These are phyloP conservation scores for Neomicropteryx cornuta DNA, from an alignment of 1,140 invertebrate species.

Conservation along the genomic window DNA sequence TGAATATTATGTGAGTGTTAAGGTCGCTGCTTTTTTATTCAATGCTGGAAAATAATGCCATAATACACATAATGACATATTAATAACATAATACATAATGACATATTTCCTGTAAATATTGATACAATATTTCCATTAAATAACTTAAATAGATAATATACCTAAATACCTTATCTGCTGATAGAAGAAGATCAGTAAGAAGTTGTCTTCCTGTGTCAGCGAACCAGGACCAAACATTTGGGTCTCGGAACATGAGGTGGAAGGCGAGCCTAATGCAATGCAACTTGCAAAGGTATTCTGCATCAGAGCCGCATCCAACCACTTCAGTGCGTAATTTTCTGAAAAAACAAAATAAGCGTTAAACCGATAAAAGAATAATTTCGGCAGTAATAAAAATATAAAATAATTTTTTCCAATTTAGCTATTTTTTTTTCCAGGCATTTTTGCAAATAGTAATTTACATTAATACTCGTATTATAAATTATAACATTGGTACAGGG, in stretches of 20 bases:
- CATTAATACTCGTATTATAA: too few relatives aligned
- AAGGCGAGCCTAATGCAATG: conserved; percentile 83
- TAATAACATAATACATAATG: too few relatives aligned
- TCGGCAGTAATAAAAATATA: not conserved
- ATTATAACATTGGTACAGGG: too few relatives aligned
- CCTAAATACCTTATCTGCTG: conserved; percentile 78
- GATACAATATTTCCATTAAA: too few relatives aligned
- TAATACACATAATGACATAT: too few relatives aligned
- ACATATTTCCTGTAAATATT: too few relatives aligned
- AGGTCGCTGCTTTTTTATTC: too few relatives aligned
- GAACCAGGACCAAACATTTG: conserved; percentile 69
- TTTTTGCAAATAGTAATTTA: too few relatives aligned
- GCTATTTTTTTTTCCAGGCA: too few relatives aligned
- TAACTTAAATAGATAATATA: too few relatives aligned
- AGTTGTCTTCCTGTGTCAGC: conserved; percentile 78
- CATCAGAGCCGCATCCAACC: conserved; percentile 78
- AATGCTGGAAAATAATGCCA: too few relatives aligned
- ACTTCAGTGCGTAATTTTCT: conserved; percentile 72
- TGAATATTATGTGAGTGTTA: too few relatives aligned
- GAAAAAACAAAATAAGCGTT: conserved; percentile 7
- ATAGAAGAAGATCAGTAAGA: conserved; percentile 76
- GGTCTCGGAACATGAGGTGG: conserved; percentile 64
- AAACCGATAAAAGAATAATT: conserved; percentile 1
- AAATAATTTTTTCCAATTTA: not conserved
- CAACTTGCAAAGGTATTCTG: conserved; percentile 90